phyloP scores from a whole-genome alignment of 2,888 invertebrate species.

The Sesia apiformis region DNA sequence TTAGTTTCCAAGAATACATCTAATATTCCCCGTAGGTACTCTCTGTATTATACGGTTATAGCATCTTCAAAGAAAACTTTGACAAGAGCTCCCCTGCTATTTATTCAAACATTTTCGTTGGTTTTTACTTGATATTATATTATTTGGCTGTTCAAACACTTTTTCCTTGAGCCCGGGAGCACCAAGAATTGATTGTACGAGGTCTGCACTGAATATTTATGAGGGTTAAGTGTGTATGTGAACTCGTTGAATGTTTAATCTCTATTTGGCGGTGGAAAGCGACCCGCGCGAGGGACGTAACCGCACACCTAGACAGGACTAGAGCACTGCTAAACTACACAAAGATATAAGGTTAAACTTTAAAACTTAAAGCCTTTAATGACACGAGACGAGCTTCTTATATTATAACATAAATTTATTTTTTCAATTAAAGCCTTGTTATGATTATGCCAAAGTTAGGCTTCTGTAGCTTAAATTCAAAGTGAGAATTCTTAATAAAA shows the following conservation, averaged over 20 bases:
- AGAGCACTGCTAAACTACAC: background rate
- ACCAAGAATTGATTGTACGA: constrained; percentile 64
- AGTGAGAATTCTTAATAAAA: too few species aligned
- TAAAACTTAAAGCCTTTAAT: too few species aligned
- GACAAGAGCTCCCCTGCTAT: constrained; percentile 28
- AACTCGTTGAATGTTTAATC: constrained; percentile 73
- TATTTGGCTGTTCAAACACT: constrained; percentile 57
- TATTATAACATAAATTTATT: too few species aligned
- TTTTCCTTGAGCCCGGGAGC: constrained; percentile 43
- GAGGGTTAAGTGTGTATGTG: constrained; percentile 71
- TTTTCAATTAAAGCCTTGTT: too few species aligned
- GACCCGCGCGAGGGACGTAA: constrained; percentile 10
- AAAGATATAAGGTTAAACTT: too few species aligned
- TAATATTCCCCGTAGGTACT: too few species aligned
- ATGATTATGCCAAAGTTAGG: too few species aligned
- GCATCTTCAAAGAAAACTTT: constrained; percentile 3
- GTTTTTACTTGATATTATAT: constrained; percentile 57
- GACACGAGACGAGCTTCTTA: too few species aligned
- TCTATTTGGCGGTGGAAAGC: constrained; percentile 39
- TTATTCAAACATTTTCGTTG: constrained; percentile 27
- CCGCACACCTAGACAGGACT: constrained; percentile 7
- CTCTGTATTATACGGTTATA: constrained; percentile 2
- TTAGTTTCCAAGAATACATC: too few species aligned
- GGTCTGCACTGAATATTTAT: constrained; percentile 68
- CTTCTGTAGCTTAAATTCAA: too few species aligned